Percentiles rank a stretch among this genome's conserved stretches.
Evolutionary conservation across 2,797 vertebrate genomes (phyloP).

Genomic region (Hyperoplus lanceolatus): DNA sequence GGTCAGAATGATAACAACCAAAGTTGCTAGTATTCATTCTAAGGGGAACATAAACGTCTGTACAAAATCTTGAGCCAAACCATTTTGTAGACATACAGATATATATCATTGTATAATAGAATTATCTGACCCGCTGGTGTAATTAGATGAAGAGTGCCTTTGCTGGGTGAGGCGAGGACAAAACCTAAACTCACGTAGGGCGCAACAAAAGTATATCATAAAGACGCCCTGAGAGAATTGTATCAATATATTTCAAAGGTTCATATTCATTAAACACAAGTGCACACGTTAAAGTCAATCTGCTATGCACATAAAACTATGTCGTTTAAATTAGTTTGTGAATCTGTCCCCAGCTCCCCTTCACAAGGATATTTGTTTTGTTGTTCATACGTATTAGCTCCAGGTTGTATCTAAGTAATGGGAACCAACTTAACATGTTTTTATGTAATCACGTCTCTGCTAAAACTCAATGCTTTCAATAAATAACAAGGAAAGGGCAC

Average conservation of each 20-base stretch:
- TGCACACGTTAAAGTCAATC: not conserved
- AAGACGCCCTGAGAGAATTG: not conserved
- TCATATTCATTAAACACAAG: not conserved
- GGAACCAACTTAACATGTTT: not conserved
- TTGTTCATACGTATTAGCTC: not conserved
- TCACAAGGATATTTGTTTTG: not conserved
- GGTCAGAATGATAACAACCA: not conserved
- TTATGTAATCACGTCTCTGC: slow-evolving; percentile 5
- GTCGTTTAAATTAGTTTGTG: not conserved
- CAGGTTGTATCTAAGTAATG: not conserved
- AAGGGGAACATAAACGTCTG: not conserved
- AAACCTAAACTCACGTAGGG: too few relatives aligned
- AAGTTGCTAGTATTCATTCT: not conserved
- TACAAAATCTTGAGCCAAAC: not conserved
- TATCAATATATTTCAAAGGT: not conserved
- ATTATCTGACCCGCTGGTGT: not conserved
- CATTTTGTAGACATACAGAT: not conserved
- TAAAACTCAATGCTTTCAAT: not conserved
- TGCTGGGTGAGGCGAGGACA: too few relatives aligned
- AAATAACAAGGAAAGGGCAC: not conserved
- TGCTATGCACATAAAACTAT: not conserved
- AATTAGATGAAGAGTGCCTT: not conserved
- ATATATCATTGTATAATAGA: not conserved
- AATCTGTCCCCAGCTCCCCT: not conserved
- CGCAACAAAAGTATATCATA: not conserved